Conservation (phyloP, 2,888 invertebrate genomes). For the Caenorhabditis auriculariae region DNA sequence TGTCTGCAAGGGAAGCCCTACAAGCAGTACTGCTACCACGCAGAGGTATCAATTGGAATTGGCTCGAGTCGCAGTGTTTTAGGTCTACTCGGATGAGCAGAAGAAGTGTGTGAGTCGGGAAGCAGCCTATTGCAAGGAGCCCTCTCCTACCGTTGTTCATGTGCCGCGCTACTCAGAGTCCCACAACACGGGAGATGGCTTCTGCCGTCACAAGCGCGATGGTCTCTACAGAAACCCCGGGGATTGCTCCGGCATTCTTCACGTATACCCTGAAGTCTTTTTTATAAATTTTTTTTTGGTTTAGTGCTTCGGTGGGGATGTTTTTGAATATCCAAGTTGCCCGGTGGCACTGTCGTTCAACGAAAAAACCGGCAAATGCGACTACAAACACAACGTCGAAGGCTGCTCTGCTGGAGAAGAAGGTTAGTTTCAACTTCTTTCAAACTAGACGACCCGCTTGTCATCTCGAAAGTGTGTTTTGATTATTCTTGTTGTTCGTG, state of each 20-base stretch:
- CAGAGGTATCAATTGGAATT: not conserved
- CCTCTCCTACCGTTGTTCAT: not conserved
- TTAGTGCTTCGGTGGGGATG: slow-evolving; percentile 51
- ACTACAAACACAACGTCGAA: slow-evolving; percentile 49
- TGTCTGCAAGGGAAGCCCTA: slow-evolving; percentile 11
- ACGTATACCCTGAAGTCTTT: slow-evolving; percentile 6
- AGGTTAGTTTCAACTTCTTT: too few species aligned
- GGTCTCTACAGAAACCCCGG: slow-evolving; percentile 51
- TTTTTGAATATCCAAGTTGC: slow-evolving; percentile 53
- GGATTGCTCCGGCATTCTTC: slow-evolving; percentile 42
- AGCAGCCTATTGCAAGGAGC: slow-evolving; percentile 7
- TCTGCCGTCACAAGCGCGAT: slow-evolving; percentile 40
- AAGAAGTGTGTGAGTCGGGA: slow-evolving; percentile 12
- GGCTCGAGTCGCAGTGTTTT: not conserved
- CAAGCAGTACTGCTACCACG: slow-evolving; percentile 8
- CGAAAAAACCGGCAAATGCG: slow-evolving; percentile 44
- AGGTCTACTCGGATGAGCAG: slow-evolving; percentile 12
- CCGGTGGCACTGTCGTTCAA: slow-evolving; percentile 50
- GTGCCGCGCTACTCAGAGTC: not conserved
- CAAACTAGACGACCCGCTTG: too few species aligned
- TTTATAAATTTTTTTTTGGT: not conserved
- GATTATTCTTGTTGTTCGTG: too few species aligned
- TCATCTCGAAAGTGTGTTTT: too few species aligned
- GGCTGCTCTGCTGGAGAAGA: slow-evolving; percentile 20
- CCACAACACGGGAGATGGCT: slow-evolving; percentile 3